Percentiles rank a stretch among this genome's conserved stretches.
Evolutionary conservation across 2,797 vertebrate genomes (phyloP).

Genomic region (Dendrocincla fuliginosa): DNA sequence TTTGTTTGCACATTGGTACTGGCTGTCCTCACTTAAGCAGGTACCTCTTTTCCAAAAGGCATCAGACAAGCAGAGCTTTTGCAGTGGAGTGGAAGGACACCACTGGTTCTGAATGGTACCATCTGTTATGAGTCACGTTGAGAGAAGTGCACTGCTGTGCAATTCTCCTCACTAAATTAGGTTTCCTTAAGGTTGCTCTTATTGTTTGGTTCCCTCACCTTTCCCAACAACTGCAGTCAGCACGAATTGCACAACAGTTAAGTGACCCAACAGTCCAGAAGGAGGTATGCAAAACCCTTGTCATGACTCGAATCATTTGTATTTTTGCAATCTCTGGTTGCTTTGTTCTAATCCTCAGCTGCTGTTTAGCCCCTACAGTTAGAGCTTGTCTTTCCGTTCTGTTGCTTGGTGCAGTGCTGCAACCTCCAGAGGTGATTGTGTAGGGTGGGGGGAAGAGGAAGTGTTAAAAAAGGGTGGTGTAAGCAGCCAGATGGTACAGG

Average conservation of each 20-base stretch:
- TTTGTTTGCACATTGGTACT: not conserved
- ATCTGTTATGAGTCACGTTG: not conserved
- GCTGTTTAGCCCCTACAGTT: not conserved
- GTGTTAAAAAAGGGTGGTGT: not conserved
- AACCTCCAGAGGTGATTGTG: not conserved
- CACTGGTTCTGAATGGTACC: not conserved
- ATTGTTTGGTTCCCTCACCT: conserved; percentile 10
- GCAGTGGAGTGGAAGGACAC: not conserved
- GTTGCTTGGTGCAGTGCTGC: not conserved
- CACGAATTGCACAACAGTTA: conserved; percentile 3
- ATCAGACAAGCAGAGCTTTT: not conserved
- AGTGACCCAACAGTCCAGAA: not conserved
- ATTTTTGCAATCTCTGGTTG: conserved; percentile 21
- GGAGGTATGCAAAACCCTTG: not conserved
- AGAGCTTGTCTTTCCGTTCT: not conserved
- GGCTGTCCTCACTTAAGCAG: not conserved
- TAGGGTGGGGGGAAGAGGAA: not conserved
- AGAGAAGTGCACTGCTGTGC: not conserved
- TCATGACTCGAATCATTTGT: not conserved
- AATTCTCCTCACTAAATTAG: not conserved
- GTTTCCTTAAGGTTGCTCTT: conserved; percentile 25
- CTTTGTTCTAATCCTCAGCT: not conserved
- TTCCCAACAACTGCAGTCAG: conserved; percentile 36
- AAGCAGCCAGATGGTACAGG: not conserved
- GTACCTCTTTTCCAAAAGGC: not conserved